Evolutionary conservation across 2,888 invertebrate genomes (phyloP).

Genomic region (Synergus japonicus): DNA sequence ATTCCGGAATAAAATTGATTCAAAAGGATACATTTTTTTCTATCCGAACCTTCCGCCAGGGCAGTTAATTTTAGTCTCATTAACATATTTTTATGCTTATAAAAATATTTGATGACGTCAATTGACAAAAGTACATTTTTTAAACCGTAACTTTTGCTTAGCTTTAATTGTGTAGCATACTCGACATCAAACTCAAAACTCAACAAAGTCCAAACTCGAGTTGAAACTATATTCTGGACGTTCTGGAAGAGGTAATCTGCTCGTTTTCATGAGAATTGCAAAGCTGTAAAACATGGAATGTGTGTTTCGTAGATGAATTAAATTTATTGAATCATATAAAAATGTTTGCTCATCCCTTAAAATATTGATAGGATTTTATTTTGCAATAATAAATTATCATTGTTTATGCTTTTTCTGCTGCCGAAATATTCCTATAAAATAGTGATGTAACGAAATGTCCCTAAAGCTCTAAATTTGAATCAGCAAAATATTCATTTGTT

Average conservation of each 20-base stretch:
- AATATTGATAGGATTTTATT: constrained; percentile 20
- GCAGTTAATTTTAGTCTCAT: constrained; percentile 12
- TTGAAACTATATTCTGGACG: neutral
- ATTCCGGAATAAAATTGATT: too few relatives aligned
- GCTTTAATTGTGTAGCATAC: constrained; percentile 1
- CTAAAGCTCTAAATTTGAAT: too few relatives aligned
- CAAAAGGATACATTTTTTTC: too few relatives aligned
- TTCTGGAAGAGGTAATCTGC: constrained; percentile 11
- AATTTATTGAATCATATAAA: neutral
- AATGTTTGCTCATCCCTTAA: constrained; percentile 33
- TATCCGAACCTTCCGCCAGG: too few relatives aligned
- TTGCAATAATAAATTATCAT: neutral
- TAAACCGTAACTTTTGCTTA: constrained; percentile 25
- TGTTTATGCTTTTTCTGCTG: neutral
- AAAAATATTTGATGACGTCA: too few relatives aligned
- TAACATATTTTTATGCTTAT: neutral
- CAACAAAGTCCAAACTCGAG: neutral
- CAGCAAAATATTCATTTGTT: too few relatives aligned
- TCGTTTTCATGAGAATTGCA: constrained; percentile 7
- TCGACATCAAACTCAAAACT: neutral
- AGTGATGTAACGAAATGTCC: too few relatives aligned
- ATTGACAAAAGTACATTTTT: neutral
- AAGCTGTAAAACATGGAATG: constrained; percentile 22
- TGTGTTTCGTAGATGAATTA: constrained; percentile 20
- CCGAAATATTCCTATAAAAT: neutral